A percentile compares a stretch with the other conserved stretches of the same genome.
Evolutionary conservation across 1,140 invertebrate species (phyloP).

Genomic region (Sarcophaga peregrina): DNA sequence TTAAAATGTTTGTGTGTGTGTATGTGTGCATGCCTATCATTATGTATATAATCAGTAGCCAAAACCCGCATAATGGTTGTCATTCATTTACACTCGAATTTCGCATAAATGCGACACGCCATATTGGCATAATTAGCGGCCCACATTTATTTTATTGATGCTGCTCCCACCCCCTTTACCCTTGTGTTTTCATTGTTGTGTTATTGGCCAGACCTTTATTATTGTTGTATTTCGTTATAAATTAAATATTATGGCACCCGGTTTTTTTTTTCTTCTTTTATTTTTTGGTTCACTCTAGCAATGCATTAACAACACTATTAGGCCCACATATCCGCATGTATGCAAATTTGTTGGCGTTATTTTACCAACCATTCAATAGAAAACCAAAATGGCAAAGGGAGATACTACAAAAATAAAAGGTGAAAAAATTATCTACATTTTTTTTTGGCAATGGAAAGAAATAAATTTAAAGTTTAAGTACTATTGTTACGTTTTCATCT

Average conservation of each 20-base stretch:
- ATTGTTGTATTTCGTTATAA: too few species aligned
- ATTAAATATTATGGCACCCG: not conserved
- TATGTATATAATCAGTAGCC: constrained; percentile 45
- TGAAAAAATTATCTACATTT: too few species aligned
- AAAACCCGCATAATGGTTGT: constrained; percentile 49
- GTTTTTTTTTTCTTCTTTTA: not conserved
- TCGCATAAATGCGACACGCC: constrained; percentile 33
- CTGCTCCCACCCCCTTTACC: not conserved
- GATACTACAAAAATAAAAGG: too few species aligned
- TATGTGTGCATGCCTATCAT: not conserved
- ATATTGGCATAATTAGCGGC: constrained; percentile 48
- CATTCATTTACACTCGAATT: constrained; percentile 47
- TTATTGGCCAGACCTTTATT: too few species aligned
- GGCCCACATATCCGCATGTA: not conserved
- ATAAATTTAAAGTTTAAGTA: too few species aligned
- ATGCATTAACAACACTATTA: not conserved
- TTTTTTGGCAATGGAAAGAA: too few species aligned
- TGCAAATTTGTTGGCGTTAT: too few species aligned
- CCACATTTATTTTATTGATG: constrained; percentile 42
- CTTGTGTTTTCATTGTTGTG: not conserved
- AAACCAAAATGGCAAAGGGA: too few species aligned
- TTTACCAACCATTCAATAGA: too few species aligned
- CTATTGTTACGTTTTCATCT: too few species aligned
- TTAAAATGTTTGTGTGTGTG: not conserved
- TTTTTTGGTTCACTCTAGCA: not conserved